These are phyloP conservation scores for Chunga burmeisteri DNA, from an alignment of 2,113 vertebrate genomes.

Conservation along the genomic window DNA sequence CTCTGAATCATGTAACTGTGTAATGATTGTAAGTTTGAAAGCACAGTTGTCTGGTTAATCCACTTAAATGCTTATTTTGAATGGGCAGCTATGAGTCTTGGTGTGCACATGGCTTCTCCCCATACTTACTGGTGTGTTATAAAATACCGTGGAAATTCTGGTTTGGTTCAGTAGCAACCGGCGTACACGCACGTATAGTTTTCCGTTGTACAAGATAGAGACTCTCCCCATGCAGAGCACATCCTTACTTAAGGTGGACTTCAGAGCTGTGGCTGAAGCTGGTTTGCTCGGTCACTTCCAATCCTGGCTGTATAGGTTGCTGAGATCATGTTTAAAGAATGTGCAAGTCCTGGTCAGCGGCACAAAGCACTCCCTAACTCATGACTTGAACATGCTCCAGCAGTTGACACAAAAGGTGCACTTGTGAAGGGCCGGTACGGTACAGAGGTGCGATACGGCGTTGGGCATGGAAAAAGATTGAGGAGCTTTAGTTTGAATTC, in stretches of 20 bases:
- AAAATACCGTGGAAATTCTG: background rate
- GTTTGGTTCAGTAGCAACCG: background rate
- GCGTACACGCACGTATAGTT: background rate
- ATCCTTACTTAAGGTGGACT: background rate
- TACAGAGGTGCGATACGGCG: background rate
- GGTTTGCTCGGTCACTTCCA: background rate
- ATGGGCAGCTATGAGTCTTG: conserved; percentile 22
- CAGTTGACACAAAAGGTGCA: background rate
- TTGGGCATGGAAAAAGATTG: background rate
- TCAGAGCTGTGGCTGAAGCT: background rate
- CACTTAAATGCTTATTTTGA: conserved; percentile 46
- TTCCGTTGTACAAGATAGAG: background rate
- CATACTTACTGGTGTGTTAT: background rate
- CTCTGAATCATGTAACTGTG: conserved; percentile 1
- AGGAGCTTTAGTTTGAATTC: background rate
- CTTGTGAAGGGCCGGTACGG: background rate
- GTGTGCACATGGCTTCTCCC: background rate
- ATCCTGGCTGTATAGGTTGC: background rate
- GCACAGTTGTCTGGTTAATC: conserved; percentile 30
- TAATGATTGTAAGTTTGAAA: background rate
- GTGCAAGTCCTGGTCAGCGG: background rate
- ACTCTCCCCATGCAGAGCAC: background rate
- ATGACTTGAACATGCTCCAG: background rate
- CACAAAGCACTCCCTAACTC: background rate
- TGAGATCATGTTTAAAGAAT: background rate